Evolutionary conservation across 2,888 invertebrate genomes (phyloP).

Genomic region (Beris morrisii): DNA sequence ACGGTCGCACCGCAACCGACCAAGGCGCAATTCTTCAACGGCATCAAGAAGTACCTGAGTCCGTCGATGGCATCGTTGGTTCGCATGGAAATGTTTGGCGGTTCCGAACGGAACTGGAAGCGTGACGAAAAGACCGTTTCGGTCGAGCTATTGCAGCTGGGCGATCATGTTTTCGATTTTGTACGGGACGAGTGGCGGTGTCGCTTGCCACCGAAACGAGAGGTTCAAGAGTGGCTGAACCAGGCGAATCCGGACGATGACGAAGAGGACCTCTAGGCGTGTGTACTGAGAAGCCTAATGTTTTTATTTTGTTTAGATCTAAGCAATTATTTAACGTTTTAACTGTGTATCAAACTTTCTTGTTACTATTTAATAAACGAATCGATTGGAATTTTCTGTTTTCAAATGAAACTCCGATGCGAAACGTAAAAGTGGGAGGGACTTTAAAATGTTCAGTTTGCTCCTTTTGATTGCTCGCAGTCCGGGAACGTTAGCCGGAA

Average conservation of each 20-base stretch:
- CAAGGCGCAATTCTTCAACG: constrained; percentile 52
- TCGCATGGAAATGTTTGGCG: constrained; percentile 55
- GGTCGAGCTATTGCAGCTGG: constrained; percentile 49
- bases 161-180: constrained; percentile 49
- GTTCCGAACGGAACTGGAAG: constrained; percentile 51
- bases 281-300: too few relatives aligned
- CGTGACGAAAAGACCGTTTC: constrained; percentile 50
- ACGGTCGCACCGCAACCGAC: constrained; percentile 33
- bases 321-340: too few relatives aligned
- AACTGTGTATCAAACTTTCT: too few relatives aligned
- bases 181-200: constrained; percentile 54
- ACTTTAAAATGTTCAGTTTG: too few relatives aligned
- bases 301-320: too few relatives aligned
- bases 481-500: too few relatives aligned
- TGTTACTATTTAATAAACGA: too few relatives aligned
- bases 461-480: too few relatives aligned
- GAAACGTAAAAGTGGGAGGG: too few relatives aligned
- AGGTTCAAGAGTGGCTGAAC: constrained; percentile 47
- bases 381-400: too few relatives aligned
- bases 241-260: constrained; percentile 41
- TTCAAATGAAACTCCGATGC: too few relatives aligned
- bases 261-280: constrained; percentile 44
- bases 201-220: constrained; percentile 49
- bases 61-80: constrained; percentile 52
- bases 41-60: constrained; percentile 52